phyloP scores from a whole-genome alignment of 2,113 vertebrate species.

The Tachuris rubrigastra region DNA sequence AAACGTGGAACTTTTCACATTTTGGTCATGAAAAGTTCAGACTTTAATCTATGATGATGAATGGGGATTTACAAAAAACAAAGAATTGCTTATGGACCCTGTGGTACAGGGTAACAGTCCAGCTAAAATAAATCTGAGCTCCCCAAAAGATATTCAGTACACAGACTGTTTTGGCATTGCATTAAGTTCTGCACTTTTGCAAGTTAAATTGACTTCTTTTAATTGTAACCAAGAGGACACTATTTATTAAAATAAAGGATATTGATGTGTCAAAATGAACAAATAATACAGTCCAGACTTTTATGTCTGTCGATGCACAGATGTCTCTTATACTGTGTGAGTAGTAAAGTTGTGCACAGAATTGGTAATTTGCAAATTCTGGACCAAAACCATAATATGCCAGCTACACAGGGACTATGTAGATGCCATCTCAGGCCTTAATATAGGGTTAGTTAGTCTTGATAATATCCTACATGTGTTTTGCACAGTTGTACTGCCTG shows the following conservation, averaged over 20 bases:
- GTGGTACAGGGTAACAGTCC: not conserved
- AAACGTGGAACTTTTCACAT: not conserved
- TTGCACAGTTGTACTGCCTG: not conserved
- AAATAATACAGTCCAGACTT: not conserved
- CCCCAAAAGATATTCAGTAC: not conserved
- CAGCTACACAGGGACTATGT: fast-evolving
- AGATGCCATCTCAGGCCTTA: not conserved
- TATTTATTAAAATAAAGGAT: not conserved
- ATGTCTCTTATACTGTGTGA: not conserved
- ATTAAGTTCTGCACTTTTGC: not conserved
- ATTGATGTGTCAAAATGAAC: not conserved
- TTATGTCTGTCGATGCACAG: not conserved
- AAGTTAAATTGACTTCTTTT: not conserved
- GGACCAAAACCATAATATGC: not conserved
- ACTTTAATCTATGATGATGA: not conserved
- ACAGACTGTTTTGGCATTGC: not conserved
- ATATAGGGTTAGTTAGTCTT: not conserved
- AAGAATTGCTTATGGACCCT: not conserved
- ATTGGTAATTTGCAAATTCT: not conserved
- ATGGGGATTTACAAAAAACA: not conserved
- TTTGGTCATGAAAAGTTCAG: not conserved
- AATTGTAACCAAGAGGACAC: not conserved
- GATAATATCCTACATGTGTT: not conserved
- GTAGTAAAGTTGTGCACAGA: not conserved
- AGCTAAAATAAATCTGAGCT: not conserved